Conservation (phyloP, 2,797 vertebrate genomes). For the Takifugu ocellatus region DNA sequence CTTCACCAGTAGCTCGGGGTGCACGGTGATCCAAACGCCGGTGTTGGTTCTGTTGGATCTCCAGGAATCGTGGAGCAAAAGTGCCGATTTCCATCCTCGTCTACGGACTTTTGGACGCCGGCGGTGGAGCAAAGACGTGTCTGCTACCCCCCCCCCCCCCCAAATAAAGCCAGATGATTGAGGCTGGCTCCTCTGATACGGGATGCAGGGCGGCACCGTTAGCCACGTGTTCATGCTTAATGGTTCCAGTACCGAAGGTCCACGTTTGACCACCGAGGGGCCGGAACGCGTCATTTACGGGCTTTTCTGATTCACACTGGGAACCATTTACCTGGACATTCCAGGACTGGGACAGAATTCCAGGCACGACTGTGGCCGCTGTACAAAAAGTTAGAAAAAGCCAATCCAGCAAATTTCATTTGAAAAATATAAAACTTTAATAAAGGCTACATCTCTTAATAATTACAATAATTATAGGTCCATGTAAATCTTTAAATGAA, state of each 20-base stretch:
- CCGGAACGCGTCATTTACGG: conserved; percentile 31
- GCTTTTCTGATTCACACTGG: conserved; percentile 23
- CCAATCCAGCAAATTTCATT: conserved; percentile 64
- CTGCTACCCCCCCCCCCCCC: conserved; percentile 19
- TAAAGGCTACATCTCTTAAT: conserved; percentile 99
- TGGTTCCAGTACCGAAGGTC: conserved; percentile 44
- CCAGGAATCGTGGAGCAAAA: too few species aligned
- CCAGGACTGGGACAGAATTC: conserved; percentile 3
- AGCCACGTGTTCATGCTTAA: conserved; percentile 62
- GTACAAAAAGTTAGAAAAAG: conserved; percentile 9
- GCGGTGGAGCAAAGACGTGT: conserved; percentile 8
- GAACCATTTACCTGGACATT: conserved; percentile 18
- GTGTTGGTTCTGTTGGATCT: conserved; percentile 11
- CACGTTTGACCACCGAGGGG: conserved; percentile 39
- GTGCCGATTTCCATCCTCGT: too few species aligned
- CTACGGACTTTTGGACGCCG: too few species aligned
- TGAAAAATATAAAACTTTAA: conserved; percentile 99
- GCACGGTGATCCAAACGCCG: too few species aligned
- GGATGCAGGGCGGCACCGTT: conserved; percentile 51
- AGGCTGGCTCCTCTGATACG: conserved; percentile 43
- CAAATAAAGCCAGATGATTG: conserved; percentile 59
- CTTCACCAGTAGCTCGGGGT: conserved; percentile 7
- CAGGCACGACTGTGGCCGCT: too few species aligned
- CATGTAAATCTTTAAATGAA: conserved; percentile 98
- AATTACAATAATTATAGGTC: conserved; percentile 99